Evolutionary conservation across 2,888 invertebrate species (phyloP).

Genomic region (Anodontia alba): DNA sequence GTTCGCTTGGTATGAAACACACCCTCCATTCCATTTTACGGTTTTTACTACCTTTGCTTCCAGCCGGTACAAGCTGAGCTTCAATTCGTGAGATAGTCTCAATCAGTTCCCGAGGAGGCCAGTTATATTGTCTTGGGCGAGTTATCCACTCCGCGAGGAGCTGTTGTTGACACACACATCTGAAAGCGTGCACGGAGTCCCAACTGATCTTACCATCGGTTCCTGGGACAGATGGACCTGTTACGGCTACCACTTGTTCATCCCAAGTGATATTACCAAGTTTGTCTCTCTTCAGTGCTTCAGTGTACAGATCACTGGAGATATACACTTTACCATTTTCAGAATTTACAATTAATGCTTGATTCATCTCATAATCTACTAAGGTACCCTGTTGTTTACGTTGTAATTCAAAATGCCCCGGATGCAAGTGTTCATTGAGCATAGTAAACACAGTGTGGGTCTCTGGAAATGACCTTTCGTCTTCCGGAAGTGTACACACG

Average conservation of each 20-base stretch:
- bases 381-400: neutral
- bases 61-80: slow-evolving; percentile 14
- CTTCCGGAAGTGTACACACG: neutral
- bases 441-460: slow-evolving; percentile 12
- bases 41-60: slow-evolving; percentile 21
- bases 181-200: slow-evolving; percentile 30
- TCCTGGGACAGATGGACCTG: slow-evolving; percentile 25
- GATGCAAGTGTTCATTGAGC: slow-evolving; percentile 14
- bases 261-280: neutral
- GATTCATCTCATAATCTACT: neutral
- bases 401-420: slow-evolving; percentile 26
- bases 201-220: slow-evolving; percentile 19
- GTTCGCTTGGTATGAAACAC: slow-evolving; percentile 28
- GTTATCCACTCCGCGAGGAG: slow-evolving; percentile 19
- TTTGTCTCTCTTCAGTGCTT: neutral
- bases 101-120: slow-evolving; percentile 21
- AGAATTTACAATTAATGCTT: neutral
- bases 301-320: slow-evolving; percentile 24
- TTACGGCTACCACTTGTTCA: neutral
- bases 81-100: no score
- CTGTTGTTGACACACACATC: slow-evolving; percentile 14
- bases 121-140: neutral
- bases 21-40: slow-evolving; percentile 28
- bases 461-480: neutral
- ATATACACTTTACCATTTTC: slow-evolving; percentile 10